Percentiles rank a stretch among this genome's conserved stretches.
Evolutionary conservation across 2,113 vertebrate species (phyloP).

Genomic region (Narcine bancroftii): DNA sequence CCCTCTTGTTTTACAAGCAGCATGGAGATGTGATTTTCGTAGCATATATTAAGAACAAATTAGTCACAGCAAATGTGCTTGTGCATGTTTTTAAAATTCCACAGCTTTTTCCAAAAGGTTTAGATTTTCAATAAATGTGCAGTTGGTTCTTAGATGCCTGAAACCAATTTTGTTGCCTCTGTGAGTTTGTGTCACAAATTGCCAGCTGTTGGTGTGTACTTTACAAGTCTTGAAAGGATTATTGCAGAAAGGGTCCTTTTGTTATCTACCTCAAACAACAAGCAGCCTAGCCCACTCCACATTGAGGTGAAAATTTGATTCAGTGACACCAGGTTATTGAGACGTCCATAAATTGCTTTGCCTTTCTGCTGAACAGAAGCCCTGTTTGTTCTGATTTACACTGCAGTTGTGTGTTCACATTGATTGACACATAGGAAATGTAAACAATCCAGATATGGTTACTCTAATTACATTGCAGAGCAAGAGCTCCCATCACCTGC

Average conservation of each 20-base stretch:
- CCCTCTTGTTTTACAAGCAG: not conserved
- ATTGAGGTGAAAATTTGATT: slow-evolving; percentile 28
- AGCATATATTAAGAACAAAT: not conserved
- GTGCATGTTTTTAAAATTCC: not conserved
- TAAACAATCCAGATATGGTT: slow-evolving; percentile 22
- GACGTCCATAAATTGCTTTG: slow-evolving; percentile 26
- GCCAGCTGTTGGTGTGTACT: slow-evolving; percentile 4
- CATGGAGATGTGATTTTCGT: not conserved
- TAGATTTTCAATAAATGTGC: not conserved
- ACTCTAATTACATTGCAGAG: slow-evolving; percentile 8
- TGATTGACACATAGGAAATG: slow-evolving; percentile 3
- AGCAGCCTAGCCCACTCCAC: not conserved
- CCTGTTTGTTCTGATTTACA: slow-evolving; percentile 21
- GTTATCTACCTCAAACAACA: slow-evolving; percentile 4
- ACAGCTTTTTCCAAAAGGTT: not conserved
- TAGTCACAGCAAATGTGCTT: not conserved
- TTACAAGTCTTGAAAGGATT: slow-evolving; percentile 15
- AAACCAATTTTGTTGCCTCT: not conserved
- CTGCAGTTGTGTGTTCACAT: slow-evolving; percentile 17
- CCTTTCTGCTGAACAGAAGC: not conserved
- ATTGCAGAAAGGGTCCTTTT: slow-evolving; percentile 26
- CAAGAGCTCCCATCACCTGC: not conserved
- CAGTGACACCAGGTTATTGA: not conserved
- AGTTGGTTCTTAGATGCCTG: not conserved
- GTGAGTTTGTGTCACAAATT: not conserved